Evolutionary conservation across 2,888 invertebrate species (phyloP), one percentile per base, ranked within the genome.

Genomic region (Polietes domitor): DNA sequence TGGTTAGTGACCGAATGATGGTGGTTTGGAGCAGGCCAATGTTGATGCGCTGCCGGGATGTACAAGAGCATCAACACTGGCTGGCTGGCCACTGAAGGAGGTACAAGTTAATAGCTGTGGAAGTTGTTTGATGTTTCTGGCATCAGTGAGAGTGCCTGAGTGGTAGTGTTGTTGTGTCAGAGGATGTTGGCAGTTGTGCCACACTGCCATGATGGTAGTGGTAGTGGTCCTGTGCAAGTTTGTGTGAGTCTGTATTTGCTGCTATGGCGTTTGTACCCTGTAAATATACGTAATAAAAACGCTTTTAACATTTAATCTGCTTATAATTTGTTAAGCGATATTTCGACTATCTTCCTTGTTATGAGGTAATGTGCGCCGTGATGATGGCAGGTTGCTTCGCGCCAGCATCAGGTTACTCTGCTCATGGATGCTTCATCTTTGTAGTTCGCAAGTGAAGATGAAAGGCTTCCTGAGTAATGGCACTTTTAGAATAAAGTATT

Each of bases 271-370:
- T 17, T 50, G 50, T 17, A 17, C 17, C 50, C 12, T 55, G 55
- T 55, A 24, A 55, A 55, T 55, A 24, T 55, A 24, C 21, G n/a
- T 24, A 21, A 7, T 3, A 17, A 24, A 55, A 55, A 24, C 55
- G 21, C 55, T 55, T 55, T 55, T 55, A 55, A 55, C 55, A 55
- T 55, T 55, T 55, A 55, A 55, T 55, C 55, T 9, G 55, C 55
- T 55, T 55, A 55, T 55, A 21, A 55, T 55, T n/a, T 55, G 21
- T 24, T 55, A 55, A 55, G 55, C 12, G 21, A 1, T 55, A 6
- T 55, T 55, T 21, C 12, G 41, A 12, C 10, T 7, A 2, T 41
- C 41, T 2, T 12, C 12, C 41, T 10, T 41, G 10, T 41, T n/a
- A n/a, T n/a, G n/a, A n/a, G n/a, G n/a, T n/a, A n/a, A n/a, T n/a